Evolutionary conservation across 2,888 invertebrate species (phyloP).

Genomic region (Punctoribates punctum): DNA sequence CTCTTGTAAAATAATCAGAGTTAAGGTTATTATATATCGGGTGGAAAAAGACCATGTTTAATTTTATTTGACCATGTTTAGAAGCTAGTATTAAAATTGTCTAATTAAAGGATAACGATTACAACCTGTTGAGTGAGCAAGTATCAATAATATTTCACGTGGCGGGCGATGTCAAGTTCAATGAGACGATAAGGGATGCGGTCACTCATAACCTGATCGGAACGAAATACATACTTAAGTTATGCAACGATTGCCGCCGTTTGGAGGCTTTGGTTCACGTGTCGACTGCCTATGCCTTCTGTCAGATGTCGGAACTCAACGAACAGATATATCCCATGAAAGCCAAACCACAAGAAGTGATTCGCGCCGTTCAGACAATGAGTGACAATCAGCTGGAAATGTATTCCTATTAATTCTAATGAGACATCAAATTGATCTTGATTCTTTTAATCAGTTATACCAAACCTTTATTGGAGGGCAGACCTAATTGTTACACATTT

Average conservation of each 20-base stretch:
- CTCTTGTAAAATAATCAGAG: too few relatives aligned
- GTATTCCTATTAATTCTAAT: too few relatives aligned
- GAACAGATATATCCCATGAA: constrained; percentile 68
- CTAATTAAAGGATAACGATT: constrained; percentile 41
- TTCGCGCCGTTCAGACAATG: constrained; percentile 58
- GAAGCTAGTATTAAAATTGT: too few relatives aligned
- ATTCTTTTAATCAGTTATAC: constrained; percentile 52
- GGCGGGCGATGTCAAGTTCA: constrained; percentile 59
- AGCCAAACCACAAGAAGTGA: constrained; percentile 66
- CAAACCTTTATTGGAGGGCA: constrained; percentile 51
- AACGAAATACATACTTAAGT: constrained; percentile 52
- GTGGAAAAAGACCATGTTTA: too few relatives aligned
- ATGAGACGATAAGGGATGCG: constrained; percentile 55
- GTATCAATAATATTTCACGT: constrained; percentile 58
- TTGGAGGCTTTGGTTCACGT: constrained; percentile 64
- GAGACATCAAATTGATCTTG: too few relatives aligned
- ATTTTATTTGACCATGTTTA: too few relatives aligned
- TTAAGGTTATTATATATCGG: too few relatives aligned
- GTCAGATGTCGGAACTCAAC: constrained; percentile 67
- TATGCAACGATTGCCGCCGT: constrained; percentile 52
- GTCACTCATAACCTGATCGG: constrained; percentile 53
- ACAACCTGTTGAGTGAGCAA: constrained; percentile 56
- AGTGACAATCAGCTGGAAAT: constrained; percentile 55
- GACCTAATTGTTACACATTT: constrained; percentile 59
- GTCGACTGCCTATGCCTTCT: constrained; percentile 82